Base-by-base conservation (phyloP, 2,888 invertebrate species). In the Microctonus brassicae region DNA sequence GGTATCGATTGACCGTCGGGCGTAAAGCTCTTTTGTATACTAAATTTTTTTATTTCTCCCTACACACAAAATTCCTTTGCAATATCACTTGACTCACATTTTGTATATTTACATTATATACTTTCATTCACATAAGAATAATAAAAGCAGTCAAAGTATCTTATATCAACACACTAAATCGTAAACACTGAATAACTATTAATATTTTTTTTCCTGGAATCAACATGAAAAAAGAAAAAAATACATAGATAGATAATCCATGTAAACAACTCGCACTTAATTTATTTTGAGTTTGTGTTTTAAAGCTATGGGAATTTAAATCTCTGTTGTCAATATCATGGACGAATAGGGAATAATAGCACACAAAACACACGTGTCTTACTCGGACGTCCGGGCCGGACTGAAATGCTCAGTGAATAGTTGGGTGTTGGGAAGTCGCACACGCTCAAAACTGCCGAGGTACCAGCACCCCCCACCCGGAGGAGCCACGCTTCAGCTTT, bases 351-450 rank as follows among this genome's bases (percentile, higher is more conserved):
- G n/a, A n/a, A n/a, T n/a, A n/a, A n/a, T n/a, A n/a, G n/a, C n/a
- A n/a, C n/a, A n/a, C n/a, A n/a, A 36, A 55, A 42, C 65, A 69
- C 42, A 55, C 74, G 71, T 82, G 81, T 80, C 83, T 83, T 82
- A 82, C 81, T 84, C 82, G 83, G 82, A 82, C 80, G 86, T 85
- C 86, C 86, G 86, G 86, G 83, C 83, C 82, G 85, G 85, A 87
- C 86, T 86, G 69, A 66, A 65, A 70, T 68, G 72, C 73, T 73
- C 83, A 78, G 77, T 79, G 73, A 75, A 78, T 75, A 77, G 76
- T 74, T 74, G 77, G 74, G 74, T 75, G 75, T 74, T 74, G 74
- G 75, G 72, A 75, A 75, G 74, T 20, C 72, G 70, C 70, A 70
- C 65, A 64, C 69, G 69, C 73, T 68, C 69, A 53, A 57, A 75